phyloP scores from a whole-genome alignment of 2,888 invertebrate genomes.

The Dryadula phaetusa region DNA sequence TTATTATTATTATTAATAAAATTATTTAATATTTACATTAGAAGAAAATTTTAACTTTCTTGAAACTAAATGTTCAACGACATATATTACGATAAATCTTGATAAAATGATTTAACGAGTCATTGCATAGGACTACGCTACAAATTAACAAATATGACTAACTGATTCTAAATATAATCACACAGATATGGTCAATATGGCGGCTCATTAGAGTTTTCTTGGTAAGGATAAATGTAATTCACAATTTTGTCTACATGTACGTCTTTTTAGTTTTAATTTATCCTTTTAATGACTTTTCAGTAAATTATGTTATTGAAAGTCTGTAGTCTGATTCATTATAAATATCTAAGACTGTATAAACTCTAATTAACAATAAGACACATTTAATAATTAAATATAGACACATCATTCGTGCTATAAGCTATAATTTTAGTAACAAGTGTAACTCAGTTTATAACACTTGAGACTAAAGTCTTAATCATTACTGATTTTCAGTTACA shows the following conservation, averaged over 20 bases:
- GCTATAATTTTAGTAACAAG: too few relatives aligned
- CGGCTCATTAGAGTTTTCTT: conserved; percentile 10
- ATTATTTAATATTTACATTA: conserved; percentile 5
- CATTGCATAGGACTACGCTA: neutral
- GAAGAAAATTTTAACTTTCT: neutral
- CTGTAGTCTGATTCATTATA: neutral
- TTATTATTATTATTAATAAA: too few relatives aligned
- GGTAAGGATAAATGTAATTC: neutral
- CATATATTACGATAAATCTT: neutral
- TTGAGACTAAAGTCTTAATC: too few relatives aligned
- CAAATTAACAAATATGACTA: conserved; percentile 23
- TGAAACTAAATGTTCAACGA: neutral
- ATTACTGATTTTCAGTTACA: too few relatives aligned
- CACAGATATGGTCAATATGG: conserved; percentile 19
- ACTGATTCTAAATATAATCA: conserved; percentile 19
- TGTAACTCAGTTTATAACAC: too few relatives aligned
- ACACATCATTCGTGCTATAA: too few relatives aligned
- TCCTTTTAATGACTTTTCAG: neutral
- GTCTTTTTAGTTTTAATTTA: neutral
- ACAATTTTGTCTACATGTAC: neutral
- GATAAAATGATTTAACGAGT: neutral
- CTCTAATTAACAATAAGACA: too few relatives aligned
- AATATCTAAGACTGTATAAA: neutral
- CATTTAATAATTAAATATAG: too few relatives aligned
- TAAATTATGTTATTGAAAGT: neutral